Evolutionary conservation across 1,140 invertebrate species (phyloP).

Genomic region (Aethina tumida): DNA sequence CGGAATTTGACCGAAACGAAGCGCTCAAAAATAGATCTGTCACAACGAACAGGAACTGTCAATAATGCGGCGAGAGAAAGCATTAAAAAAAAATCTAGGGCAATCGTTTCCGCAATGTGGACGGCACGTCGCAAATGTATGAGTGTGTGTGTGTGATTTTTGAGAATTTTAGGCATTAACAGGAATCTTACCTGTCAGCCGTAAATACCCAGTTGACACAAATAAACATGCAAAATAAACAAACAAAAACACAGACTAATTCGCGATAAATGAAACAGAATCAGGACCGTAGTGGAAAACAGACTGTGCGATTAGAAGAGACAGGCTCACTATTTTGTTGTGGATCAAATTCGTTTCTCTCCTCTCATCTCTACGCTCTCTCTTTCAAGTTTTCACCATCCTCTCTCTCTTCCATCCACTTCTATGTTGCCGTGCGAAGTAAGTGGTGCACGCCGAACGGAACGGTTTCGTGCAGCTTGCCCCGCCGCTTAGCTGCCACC

Average conservation of each 20-base stretch:
- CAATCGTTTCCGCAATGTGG: conserved; percentile 6
- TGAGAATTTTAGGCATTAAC: conserved; percentile 21
- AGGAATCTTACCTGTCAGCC: conserved; percentile 32
- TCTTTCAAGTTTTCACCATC: conserved; percentile 38
- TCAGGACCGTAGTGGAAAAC: conserved; percentile 33
- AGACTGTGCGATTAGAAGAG: conserved; percentile 35
- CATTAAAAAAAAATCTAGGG: conserved; percentile 10
- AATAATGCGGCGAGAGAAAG: conserved; percentile 1
- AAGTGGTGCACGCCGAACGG: conserved; percentile 21
- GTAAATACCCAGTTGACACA: conserved; percentile 21
- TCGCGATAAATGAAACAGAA: conserved; percentile 27
- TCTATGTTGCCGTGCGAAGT: conserved; percentile 24
- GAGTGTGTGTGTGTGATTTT: too few relatives aligned
- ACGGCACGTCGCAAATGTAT: too few relatives aligned
- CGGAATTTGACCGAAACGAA: too few relatives aligned
- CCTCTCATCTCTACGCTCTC: conserved; percentile 36
- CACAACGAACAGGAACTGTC: too few relatives aligned
- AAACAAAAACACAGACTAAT: conserved; percentile 13
- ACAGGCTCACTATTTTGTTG: conserved; percentile 39
- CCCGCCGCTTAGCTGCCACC: conserved; percentile 15
- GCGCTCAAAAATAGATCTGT: too few relatives aligned
- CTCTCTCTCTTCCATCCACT: conserved; percentile 35
- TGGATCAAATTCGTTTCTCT: conserved; percentile 37
- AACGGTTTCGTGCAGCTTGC: conserved; percentile 23
- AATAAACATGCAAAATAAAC: conserved; percentile 26